These are phyloP conservation scores for Micronycteris hirsuta DNA, from an alignment of 2,113 vertebrate genomes.

Conservation along the genomic window DNA sequence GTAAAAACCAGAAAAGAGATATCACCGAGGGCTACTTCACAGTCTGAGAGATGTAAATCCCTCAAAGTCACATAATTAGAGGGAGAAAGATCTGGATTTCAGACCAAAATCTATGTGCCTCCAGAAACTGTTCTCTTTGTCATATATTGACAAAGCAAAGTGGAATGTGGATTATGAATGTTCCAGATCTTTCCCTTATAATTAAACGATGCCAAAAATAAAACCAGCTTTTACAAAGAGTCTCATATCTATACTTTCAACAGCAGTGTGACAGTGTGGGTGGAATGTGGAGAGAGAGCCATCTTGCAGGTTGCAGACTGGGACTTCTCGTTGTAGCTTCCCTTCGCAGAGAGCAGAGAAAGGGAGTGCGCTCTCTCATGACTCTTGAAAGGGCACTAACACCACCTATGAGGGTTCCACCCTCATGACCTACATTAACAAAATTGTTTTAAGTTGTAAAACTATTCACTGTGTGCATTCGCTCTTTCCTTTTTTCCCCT, in stretches of 20 bases:
- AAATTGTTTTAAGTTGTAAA: background rate
- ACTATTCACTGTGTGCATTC: background rate
- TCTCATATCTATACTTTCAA: background rate
- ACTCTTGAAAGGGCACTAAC: background rate
- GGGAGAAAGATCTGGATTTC: background rate
- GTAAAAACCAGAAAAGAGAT: background rate
- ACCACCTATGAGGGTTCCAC: background rate
- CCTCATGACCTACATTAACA: background rate
- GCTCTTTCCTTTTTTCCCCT: background rate
- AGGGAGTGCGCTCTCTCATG: background rate
- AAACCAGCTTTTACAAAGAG: background rate
- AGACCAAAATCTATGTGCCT: background rate
- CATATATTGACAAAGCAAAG: background rate
- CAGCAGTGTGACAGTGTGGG: accelerated
- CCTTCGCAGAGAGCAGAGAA: background rate
- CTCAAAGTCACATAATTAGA: background rate
- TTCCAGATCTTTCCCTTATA: background rate
- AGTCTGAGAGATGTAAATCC: background rate
- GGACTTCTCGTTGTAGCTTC: background rate
- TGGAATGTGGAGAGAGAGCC: background rate
- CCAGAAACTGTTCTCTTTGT: background rate
- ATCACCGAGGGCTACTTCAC: background rate
- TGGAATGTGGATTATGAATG: background rate
- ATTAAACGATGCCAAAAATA: background rate
- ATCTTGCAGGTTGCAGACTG: background rate